phyloP scores from a whole-genome alignment of 2,113 vertebrate species.

The Erinaceus europaeus region DNA sequence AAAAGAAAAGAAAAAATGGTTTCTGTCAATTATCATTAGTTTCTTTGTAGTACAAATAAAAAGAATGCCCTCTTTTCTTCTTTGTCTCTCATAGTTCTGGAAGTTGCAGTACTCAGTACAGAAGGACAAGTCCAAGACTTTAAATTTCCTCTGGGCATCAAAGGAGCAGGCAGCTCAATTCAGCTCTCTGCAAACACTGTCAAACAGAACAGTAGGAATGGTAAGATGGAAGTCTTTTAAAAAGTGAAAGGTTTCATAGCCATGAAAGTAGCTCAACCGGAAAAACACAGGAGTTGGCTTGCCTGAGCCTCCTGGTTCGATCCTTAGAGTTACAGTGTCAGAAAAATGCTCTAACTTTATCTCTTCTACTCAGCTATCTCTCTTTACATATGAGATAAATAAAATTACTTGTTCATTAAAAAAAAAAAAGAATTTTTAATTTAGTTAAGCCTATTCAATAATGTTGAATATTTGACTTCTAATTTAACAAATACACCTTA shows the following conservation, averaged over 20 bases:
- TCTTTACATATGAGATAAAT: too few relatives aligned
- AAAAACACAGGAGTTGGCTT: too few relatives aligned
- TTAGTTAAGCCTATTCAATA: conserved; percentile 33
- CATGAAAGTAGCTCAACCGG: too few relatives aligned
- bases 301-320: too few relatives aligned
- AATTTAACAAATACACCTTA: neutral
- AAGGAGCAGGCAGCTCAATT: conserved; percentile 91
- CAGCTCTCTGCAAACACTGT: conserved; percentile 97
- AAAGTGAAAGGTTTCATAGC: too few relatives aligned
- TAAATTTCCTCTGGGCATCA: conserved; percentile 95
- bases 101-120: conserved; percentile 96
- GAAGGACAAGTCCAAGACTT: conserved; percentile 99
- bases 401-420: too few relatives aligned
- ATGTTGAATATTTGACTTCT: neutral
- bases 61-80: neutral
- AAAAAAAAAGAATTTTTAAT: neutral
- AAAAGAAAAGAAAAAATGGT: neutral
- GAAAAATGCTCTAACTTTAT: too few relatives aligned
- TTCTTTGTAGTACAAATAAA: conserved; percentile 24
- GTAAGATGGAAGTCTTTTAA: conserved; percentile 81
- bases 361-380: too few relatives aligned
- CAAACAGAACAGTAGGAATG: conserved; percentile 98
- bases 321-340: too few relatives aligned
- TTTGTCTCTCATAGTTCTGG: conserved; percentile 87
- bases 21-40: neutral